phyloP scores from a whole-genome alignment of 2,113 vertebrate species.

The Chamaetylas fuelleborni region DNA sequence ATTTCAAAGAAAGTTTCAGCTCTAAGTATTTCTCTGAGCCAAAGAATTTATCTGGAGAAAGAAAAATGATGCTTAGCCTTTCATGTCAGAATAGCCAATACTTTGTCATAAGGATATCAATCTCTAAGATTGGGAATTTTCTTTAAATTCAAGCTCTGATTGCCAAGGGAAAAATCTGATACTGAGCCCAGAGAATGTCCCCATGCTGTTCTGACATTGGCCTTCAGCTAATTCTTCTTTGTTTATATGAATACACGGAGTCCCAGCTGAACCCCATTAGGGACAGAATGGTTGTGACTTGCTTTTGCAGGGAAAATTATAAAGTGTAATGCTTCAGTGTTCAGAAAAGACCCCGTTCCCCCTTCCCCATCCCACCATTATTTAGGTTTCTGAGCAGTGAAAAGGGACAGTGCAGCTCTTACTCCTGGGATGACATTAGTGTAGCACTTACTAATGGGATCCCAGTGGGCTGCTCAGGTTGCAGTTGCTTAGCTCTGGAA shows the following conservation, averaged over 20 bases:
- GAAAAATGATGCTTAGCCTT: neutral
- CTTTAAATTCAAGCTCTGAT: neutral
- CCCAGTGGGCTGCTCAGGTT: neutral
- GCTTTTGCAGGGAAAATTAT: neutral
- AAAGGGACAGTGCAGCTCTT: neutral
- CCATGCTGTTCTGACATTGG: neutral
- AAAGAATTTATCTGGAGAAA: neutral
- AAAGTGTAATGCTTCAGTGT: neutral
- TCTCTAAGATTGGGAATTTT: neutral
- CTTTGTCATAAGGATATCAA: neutral
- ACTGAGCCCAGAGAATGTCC: neutral
- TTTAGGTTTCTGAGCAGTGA: neutral
- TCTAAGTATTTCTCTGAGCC: neutral
- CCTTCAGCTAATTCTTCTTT: neutral
- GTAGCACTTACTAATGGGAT: neutral
- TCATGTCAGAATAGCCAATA: neutral
- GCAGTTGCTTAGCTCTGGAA: neutral
- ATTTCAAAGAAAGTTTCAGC: conserved; percentile 26
- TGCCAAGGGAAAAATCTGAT: neutral
- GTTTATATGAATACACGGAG: neutral
- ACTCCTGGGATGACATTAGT: neutral
- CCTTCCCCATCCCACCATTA: too few species aligned
- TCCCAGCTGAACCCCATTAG: neutral
- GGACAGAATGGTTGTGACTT: neutral
- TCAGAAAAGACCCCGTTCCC: fast-evolving